Base-by-base conservation (phyloP, 2,888 invertebrate species). In the Crepidodera aurea region DNA sequence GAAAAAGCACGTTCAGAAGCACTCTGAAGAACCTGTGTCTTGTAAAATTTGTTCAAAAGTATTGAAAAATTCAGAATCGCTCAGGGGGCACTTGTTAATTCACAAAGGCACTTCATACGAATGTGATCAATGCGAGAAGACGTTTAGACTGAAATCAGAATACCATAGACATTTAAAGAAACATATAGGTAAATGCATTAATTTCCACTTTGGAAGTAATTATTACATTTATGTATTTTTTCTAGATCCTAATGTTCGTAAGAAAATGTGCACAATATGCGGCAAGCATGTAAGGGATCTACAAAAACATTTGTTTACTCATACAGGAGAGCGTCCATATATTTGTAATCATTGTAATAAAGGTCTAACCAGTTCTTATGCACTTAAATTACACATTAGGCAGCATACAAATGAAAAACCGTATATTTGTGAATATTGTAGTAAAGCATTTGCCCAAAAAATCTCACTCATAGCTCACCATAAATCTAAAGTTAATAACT, bases 391-490 rank as follows among this genome's bases (percentile, higher is more conserved):
- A 5, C 75, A 74, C 60, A 71, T 67, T 4, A 68, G 77, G 22
- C 73, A 72, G 61, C 77, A 77, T 59, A 77, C 77, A 15, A 74
- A 77, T 57, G 77, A 77, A 60, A 74, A 68, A 67, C 77, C 77
- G 0, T 77, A 70, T 60, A 66, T 70, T 40, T 77, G 77, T 44
- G 69, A 74, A 55, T 71, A 65, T 40, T 75, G 74, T 65, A 68
- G 71, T 44, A 73, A 70, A 64, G 71, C 71, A 4, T 77, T 76
- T 58, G 70, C 73, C 5, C 77, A 77, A 56, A 77, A 76, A 66
- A 72, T 75, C 2, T 77, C 76, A 1, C 63, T 77, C 18, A 61
- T 69, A 15, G 71, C 73, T 1, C 77, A 77, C 69, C 53, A 76
- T n/a, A 74, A 71, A 61, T 74, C 74, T 4, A 77, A 76, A 65